Evolutionary conservation across 2,888 invertebrate species (phyloP).

Genomic region (Gasteruption jaculator): DNA sequence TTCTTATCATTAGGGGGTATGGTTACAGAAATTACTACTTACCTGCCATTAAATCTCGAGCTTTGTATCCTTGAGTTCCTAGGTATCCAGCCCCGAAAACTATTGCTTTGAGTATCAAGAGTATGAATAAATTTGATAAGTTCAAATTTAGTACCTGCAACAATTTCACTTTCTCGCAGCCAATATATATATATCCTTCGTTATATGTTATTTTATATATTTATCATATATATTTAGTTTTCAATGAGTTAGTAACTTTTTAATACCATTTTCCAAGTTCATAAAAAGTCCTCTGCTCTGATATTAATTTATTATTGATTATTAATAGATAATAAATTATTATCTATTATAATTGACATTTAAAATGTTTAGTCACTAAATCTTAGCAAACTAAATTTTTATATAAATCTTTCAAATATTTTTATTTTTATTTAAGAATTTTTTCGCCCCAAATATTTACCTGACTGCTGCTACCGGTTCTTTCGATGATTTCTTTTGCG

Average conservation of each 20-base stretch:
- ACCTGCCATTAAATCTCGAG: constrained; percentile 62
- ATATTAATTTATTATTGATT: constrained; percentile 5
- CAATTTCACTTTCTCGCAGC: too few relatives aligned
- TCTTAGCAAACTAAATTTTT: too few relatives aligned
- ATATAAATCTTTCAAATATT: constrained; percentile 1
- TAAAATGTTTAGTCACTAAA: too few relatives aligned
- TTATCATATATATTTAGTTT: neutral
- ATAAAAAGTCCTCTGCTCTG: too few relatives aligned
- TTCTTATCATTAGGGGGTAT: too few relatives aligned
- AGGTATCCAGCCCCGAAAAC: constrained; percentile 78
- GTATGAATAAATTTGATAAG: constrained; percentile 74
- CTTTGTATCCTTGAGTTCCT: constrained; percentile 54
- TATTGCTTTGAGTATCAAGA: constrained; percentile 75
- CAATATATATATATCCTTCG: too few relatives aligned
- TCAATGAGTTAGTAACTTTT: neutral
- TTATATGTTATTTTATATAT: too few relatives aligned
- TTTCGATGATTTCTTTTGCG: constrained; percentile 65
- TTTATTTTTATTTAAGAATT: neutral
- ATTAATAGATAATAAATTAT: too few relatives aligned
- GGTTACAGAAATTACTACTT: constrained; percentile 23
- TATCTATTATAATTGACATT: too few relatives aligned
- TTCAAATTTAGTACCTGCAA: constrained; percentile 73
- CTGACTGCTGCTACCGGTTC: constrained; percentile 67
- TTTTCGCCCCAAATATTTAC: too few relatives aligned
- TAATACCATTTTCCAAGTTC: constrained; percentile 1